Evolutionary conservation across 37 sponge, comb jelly and placozoan genomes (phyloP), one percentile per base, ranked within the genome.

Genomic region (Geodia barretti): DNA sequence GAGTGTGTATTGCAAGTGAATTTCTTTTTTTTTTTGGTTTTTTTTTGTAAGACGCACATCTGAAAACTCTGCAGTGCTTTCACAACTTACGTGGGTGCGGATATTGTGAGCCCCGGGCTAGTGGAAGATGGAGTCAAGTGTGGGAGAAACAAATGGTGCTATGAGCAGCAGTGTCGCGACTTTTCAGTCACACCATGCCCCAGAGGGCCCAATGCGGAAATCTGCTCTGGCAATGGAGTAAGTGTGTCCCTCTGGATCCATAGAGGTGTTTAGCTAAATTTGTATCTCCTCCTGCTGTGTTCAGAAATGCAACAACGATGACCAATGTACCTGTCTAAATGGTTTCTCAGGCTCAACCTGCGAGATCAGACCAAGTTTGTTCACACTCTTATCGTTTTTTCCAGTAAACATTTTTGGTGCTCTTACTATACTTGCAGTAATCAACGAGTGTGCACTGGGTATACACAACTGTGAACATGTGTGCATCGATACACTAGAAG

Each of bases 211-310:
- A 90, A 90, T 70, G 81, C 70, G 28, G 61, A 39, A 37, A 29
- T 62, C 35, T 90, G 90, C 64, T 90, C 90, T 58, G 90, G 86
- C 30, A 90, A 85, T 80, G 91, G 87, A 36, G 87, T 86, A 78
- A 66, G 86, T 14, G 60, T 36, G 28, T 70, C 9, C 36, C 30
- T 70, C 4, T 34, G 7, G 9, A 70, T 11, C 7, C 36, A 14
- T 4, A 43, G 1, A 9, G 33, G 4, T 25, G 25, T 3, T 62
- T 77, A 60, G 3, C 7, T 1, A 62, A 1, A 20, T 25, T 65
- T 64, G 19, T 39, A 35, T 69, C 11, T 70, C 2, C 34, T 0
- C 41, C 47, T 34, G 30, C 40, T 29, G 8, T 4, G 17, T 84
- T 0, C 39, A 91, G 92, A 62, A 39, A 0, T 91, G 92, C 39